These are phyloP conservation scores for Pyrochroa serraticornis DNA, from an alignment of 2,888 invertebrate genomes.

Conservation along the genomic window DNA sequence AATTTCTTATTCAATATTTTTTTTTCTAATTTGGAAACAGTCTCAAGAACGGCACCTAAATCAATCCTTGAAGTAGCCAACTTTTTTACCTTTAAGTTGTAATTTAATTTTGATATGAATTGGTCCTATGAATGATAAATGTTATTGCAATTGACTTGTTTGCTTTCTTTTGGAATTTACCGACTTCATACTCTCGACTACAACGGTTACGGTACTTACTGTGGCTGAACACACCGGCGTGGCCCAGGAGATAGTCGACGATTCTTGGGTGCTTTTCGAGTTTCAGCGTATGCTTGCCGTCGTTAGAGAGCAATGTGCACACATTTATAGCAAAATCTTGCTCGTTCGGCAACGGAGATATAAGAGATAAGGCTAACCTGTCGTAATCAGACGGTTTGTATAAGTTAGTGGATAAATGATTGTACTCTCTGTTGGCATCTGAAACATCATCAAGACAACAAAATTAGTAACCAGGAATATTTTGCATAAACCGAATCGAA, in stretches of 20 bases:
- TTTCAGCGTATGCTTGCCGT: constrained; percentile 86
- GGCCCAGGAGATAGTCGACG: constrained; percentile 87
- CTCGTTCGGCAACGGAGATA: constrained; percentile 97
- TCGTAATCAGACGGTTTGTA: constrained; percentile 80
- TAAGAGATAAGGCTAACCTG: constrained; percentile 85
- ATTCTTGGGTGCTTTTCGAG: constrained; percentile 86
- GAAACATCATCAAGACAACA: constrained; percentile 39
- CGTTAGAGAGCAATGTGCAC: constrained; percentile 93
- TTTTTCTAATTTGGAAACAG: too few relatives aligned
- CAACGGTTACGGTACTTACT: constrained; percentile 63
- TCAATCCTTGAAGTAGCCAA: too few relatives aligned
- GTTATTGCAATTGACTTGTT: too few relatives aligned
- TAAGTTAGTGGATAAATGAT: constrained; percentile 71
- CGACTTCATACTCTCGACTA: too few relatives aligned
- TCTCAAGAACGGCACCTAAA: too few relatives aligned
- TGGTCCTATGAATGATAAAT: too few relatives aligned
- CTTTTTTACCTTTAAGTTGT: too few relatives aligned
- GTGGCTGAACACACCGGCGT: constrained; percentile 92
- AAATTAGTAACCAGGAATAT: neutral
- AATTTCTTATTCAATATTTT: neutral
- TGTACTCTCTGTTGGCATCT: constrained; percentile 68
- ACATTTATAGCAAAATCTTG: constrained; percentile 98
- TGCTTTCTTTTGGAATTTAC: too few relatives aligned
- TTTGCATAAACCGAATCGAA: neutral
- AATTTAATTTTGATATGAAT: too few relatives aligned